Percentiles rank a stretch among this genome's conserved stretches.
Evolutionary conservation across 2,797 vertebrate species (phyloP).

Genomic region (Antrozous pallidus): DNA sequence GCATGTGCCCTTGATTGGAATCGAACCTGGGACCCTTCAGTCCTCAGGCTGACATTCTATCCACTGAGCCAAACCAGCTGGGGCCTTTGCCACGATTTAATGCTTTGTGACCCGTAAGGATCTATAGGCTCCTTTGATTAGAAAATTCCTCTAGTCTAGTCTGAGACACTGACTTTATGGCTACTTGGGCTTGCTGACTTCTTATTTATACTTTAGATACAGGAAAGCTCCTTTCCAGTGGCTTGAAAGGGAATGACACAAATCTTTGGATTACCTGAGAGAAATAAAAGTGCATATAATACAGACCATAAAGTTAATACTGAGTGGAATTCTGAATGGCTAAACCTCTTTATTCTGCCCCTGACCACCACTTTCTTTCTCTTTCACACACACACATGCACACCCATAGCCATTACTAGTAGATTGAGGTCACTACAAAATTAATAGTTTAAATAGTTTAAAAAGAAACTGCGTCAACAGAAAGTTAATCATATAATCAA

Average conservation of each 20-base stretch:
- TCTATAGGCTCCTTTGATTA: background rate
- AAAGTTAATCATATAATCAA: background rate
- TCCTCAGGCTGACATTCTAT: too few species aligned
- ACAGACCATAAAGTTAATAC: background rate
- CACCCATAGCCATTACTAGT: background rate
- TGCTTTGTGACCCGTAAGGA: background rate
- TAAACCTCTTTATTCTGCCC: background rate
- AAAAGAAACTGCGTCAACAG: constrained; percentile 2
- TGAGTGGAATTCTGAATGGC: background rate
- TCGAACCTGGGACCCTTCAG: too few species aligned
- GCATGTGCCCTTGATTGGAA: too few species aligned
- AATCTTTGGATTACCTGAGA: background rate
- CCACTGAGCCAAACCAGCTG: too few species aligned
- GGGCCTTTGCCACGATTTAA: background rate
- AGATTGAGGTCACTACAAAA: background rate
- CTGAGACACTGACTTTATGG: background rate
- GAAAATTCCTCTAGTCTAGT: background rate
- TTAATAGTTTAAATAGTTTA: background rate
- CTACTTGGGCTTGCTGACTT: background rate
- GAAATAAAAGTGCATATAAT: background rate
- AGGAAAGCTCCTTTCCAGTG: background rate
- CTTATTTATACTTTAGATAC: background rate
- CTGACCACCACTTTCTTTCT: background rate
- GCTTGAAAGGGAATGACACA: background rate
- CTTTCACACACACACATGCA: background rate